Base-by-base conservation (phyloP, 2,888 invertebrate genomes). In the Cryptus armator region DNA sequence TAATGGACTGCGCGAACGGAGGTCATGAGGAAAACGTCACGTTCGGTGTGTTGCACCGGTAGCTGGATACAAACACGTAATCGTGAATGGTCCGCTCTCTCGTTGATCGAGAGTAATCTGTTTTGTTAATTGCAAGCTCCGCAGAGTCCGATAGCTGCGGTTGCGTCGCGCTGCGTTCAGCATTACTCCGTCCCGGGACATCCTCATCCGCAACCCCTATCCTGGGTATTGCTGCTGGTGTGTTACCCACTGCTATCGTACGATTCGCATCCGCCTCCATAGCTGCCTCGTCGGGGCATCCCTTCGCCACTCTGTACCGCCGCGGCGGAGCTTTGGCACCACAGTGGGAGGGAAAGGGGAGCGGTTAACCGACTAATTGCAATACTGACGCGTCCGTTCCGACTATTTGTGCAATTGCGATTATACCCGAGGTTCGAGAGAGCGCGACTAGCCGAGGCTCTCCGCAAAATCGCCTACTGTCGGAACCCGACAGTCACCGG, bases 101-200 rank as follows among this genome's bases (percentile, higher is more conserved):
- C 89, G 90, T 89, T 92, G 93, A 92, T 92, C 90, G 93, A 91
- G 91, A 90, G 91, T 91, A 92, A 91, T 92, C 92, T 92, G 92
- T 92, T 92, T 92, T 91, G 92, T 92, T 92, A 93, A 92, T 92
- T 92, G 93, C 92, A 91, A 91, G 91, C 91, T 92, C 90, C 89
- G 90, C 90, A 90, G 90, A 90, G 91, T 83, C 89, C 91, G 90
- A 92, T 92, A 90, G 89, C 89, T 92, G 91, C 88, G 91, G 92
- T 92, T 87, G 87, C 88, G 88, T 89, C 87, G 87, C 80, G 89
- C 88, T 89, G 88, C 89, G 90, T 91, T 90, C 91, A 90, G 90
- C 91, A 88, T 89, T 89, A 88, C 90, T 87, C 88, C 78, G 82
- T 37, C 66, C 86, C 81, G 66, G 79, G 84, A 59, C 80, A 75